Conservation (phyloP, 2,888 invertebrate genomes). For the Andrena haemorrhoa region DNA sequence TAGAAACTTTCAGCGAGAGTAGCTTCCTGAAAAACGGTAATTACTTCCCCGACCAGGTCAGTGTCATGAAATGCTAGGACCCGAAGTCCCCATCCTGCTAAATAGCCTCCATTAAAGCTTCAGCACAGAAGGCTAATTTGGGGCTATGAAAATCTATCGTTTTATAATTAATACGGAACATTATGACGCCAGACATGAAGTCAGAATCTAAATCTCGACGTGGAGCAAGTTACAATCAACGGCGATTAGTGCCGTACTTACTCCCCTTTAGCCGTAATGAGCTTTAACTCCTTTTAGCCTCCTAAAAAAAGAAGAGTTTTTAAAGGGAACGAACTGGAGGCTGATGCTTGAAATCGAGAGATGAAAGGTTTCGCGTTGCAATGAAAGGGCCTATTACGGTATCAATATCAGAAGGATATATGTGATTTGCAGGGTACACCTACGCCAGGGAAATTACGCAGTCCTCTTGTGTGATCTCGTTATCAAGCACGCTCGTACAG, state of each 20-base stretch:
- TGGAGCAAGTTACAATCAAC: background rate
- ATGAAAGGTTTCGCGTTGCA: too few species aligned
- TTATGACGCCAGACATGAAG: background rate
- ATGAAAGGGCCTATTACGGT: background rate
- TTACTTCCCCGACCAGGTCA: background rate
- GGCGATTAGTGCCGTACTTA: background rate
- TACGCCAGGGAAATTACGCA: slow-evolving; percentile 25
- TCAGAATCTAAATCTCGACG: background rate
- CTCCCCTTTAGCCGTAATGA: background rate
- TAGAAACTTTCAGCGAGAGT: background rate
- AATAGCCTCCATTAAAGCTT: background rate
- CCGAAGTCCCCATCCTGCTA: background rate
- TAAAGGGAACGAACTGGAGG: background rate
- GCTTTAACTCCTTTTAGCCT: background rate
- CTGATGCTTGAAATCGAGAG: background rate
- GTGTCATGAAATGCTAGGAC: background rate
- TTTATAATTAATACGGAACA: background rate
- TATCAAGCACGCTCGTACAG: background rate
- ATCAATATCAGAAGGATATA: slow-evolving; percentile 1
- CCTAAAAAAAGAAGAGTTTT: too few species aligned
- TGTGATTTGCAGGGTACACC: slow-evolving; percentile 12
- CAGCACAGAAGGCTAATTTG: background rate
- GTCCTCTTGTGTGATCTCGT: background rate
- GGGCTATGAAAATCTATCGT: background rate
- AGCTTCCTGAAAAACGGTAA: background rate